Percentiles rank a stretch among this genome's conserved stretches.
Conservation (phyloP, 2,888 invertebrate genomes). For the Nomada ferruginata region DNA sequence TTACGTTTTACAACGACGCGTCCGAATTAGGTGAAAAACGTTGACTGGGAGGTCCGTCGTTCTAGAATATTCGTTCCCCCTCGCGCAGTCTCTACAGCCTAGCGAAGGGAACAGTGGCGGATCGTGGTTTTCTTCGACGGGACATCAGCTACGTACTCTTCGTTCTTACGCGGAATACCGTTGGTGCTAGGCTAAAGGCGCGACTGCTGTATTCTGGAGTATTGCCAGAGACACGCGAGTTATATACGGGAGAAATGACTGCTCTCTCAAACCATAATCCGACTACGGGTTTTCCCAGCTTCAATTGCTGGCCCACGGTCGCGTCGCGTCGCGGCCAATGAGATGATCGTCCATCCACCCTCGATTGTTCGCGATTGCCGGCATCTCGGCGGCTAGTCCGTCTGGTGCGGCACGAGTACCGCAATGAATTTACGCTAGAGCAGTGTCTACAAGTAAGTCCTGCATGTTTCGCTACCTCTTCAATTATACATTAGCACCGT, state of each 20-base stretch:
- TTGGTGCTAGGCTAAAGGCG: slow-evolving; percentile 38
- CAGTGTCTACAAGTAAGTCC: slow-evolving; percentile 19
- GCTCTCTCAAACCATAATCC: slow-evolving; percentile 66
- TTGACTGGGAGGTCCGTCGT: too few species aligned
- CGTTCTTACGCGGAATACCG: slow-evolving; percentile 33
- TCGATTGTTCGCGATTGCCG: too few species aligned
- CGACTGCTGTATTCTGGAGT: slow-evolving; percentile 50
- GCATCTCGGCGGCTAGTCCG: slow-evolving; percentile 24
- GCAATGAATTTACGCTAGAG: slow-evolving; percentile 54
- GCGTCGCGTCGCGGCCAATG: slow-evolving; percentile 43
- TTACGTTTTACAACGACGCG: too few species aligned
- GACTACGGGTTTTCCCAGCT: slow-evolving; percentile 61
- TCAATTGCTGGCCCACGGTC: slow-evolving; percentile 60
- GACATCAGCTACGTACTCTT: slow-evolving; percentile 36
- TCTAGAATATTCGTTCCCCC: too few species aligned
- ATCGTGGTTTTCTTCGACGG: slow-evolving; percentile 13
- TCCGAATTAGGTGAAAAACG: too few species aligned
- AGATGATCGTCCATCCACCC: not conserved
- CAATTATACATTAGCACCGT: slow-evolving; percentile 39
- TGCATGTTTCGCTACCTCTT: slow-evolving; percentile 10
- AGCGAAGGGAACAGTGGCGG: slow-evolving; percentile 18
- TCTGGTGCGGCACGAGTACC: slow-evolving; percentile 19
- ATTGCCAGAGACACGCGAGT: slow-evolving; percentile 61
- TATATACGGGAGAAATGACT: slow-evolving; percentile 60
- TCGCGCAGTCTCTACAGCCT: too few species aligned